Conservation (phyloP, 2,113 vertebrate species). For the Lagenorhynchus albirostris region DNA sequence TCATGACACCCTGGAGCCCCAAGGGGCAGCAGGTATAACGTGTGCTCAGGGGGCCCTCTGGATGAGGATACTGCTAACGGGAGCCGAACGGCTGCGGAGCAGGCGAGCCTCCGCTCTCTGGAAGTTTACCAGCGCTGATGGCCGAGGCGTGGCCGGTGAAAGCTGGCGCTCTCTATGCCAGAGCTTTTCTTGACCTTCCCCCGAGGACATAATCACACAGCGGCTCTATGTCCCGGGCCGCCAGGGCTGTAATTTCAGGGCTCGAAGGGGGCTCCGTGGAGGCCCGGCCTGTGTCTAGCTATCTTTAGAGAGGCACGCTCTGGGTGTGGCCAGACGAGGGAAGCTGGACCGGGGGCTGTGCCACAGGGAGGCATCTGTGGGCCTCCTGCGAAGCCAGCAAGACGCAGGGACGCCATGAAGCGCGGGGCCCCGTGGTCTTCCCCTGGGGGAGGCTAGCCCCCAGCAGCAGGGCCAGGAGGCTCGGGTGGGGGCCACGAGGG, state of each 20-base stretch:
- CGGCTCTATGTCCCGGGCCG: not conserved
- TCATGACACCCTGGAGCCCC: not conserved
- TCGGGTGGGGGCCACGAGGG: not conserved
- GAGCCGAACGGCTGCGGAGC: not conserved
- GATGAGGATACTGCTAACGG: not conserved
- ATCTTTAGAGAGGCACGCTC: conserved; percentile 63
- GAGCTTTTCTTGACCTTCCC: conserved; percentile 73
- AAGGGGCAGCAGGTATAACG: accelerated
- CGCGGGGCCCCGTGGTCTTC: not conserved
- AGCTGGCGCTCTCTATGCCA: conserved; percentile 52
- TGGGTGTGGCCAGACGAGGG: not conserved
- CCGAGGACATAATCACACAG: conserved; percentile 72
- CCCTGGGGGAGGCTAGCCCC: not conserved
- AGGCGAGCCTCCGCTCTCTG: not conserved
- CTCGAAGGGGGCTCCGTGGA: not conserved
- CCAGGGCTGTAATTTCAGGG: conserved; percentile 70
- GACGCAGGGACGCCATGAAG: not conserved
- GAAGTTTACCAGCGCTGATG: not conserved
- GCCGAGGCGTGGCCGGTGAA: conserved; percentile 38
- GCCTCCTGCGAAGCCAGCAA: not conserved
- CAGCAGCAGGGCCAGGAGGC: not conserved
- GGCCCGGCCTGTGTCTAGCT: conserved; percentile 38
- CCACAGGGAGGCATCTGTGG: not conserved
- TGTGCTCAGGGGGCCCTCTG: not conserved
- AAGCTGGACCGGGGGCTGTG: not conserved